Base-by-base conservation (phyloP, 2,888 invertebrate genomes). In the Agrochola litura region DNA sequence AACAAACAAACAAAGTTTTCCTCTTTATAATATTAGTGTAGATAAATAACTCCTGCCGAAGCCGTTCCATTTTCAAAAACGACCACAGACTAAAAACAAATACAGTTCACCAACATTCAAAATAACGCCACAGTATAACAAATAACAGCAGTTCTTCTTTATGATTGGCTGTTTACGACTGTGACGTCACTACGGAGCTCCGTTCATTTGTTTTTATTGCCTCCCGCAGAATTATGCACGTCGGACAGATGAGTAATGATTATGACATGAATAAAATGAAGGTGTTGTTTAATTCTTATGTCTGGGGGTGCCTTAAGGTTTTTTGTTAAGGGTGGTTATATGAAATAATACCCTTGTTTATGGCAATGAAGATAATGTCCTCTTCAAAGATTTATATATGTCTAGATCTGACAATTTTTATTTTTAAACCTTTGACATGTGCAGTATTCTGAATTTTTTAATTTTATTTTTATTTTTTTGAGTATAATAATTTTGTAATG, bases 101-200 rank as follows among this genome's bases (percentile, higher is more conserved):
- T 16, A 60, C 56, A 77, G n/a, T 56, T 30, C 41, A 19, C n/a
- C 5, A 46, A 65, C 37, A 30, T 73, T 37, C 14, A 73, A 43
- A 63, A 75, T 52, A 75, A 60, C 8, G 19, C 52, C 46, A 49
- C 63, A 71, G 70, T 41, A n/a, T 49, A 64, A 49, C 46, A 54
- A 71, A 78, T 30, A 78, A 78, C 56, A 56, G 67, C 25, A 69
- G 64, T 75, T 46, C 68, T 30, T 65, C 65, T 79, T 75, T 69
- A 79, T 49, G 79, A 81, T 80, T 81, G 58, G 76, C 68, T 81
- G 81, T 80, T 81, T 76, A 80, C 43, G 81, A 58, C 65, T 25
- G 12, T 56, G 61, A 67, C 70, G 81, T 81, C 77, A 72, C 46
- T 37, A 16, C n/a, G 8, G 46, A 65, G 54, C 68, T n/a, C 54